Evolutionary conservation across 1,140 invertebrate species (phyloP), one percentile per base, ranked within the genome.

Genomic region (Drosophila tani): DNA sequence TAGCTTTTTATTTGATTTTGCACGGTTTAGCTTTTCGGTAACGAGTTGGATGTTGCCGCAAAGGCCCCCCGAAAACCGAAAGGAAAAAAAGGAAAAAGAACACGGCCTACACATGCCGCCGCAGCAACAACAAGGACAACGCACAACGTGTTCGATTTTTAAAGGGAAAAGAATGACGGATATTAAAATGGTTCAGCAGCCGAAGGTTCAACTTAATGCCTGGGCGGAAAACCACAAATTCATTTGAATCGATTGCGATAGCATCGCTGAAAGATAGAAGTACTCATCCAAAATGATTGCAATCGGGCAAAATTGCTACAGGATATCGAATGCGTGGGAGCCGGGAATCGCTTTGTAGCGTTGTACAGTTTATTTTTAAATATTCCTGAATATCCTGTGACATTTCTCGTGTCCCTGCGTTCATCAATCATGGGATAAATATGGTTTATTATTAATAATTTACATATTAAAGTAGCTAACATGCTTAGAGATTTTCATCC

Each of bases 1-100:
- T 74, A 73, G 62, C 29, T 71, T 83, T 80, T 82, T 80, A 86
- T 86, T 82, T 80, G 62, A 77, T 88, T 88, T 86, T 71, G 77
- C 51, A 76, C 67, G 83, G 67, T 70, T 88, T 88, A 79, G 80
- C 80, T 86, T 83, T 77, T 80, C 73, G 84, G 78, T 77, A 77
- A 67, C 71, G 53, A 79, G 76, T 65, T 77, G 75, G 63, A 45
- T 77, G 64, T 63, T 32, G 47, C 56, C 43, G n/a, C 63, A 46
- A 38, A 56, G 24, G 53, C 53, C 35, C 8, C 7, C 21, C 17
- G 19, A 41, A 65, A 19, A 14, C 56, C 55, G 15, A 27, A 17
- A 50, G 15, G 53, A 32, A 38, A 24, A 49, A 9, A 8, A 2
- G 29, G 29, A 45, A 51, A 50, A 64, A 69, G 45, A 76, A 80